Evolutionary conservation across 2,113 vertebrate genomes (phyloP).

Genomic region (Chroicocephalus ridibundus): DNA sequence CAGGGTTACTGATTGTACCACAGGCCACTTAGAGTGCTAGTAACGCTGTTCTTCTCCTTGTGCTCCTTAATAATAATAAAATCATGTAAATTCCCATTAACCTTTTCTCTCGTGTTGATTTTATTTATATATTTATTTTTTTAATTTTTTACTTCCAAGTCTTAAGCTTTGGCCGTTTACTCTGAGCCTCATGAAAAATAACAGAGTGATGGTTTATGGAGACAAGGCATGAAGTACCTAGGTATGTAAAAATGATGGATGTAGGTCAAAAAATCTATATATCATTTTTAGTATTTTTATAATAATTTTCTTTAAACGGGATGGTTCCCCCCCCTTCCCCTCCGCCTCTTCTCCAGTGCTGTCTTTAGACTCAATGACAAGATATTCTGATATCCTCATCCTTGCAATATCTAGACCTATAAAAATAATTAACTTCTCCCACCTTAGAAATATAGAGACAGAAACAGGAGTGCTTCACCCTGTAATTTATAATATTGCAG

Average conservation of each 20-base stretch:
- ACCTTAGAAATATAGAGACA: conserved; percentile 66
- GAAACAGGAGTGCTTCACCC: conserved; percentile 65
- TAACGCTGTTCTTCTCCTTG: not conserved
- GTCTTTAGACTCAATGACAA: conserved; percentile 41
- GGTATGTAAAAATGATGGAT: conserved; percentile 70
- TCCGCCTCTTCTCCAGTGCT: not conserved
- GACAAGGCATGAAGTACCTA: conserved; percentile 7
- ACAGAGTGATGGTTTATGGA: conserved; percentile 44
- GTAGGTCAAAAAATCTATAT: conserved; percentile 67
- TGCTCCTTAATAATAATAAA: conserved; percentile 60
- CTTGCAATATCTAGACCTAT: conserved; percentile 72
- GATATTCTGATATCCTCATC: conserved; percentile 53
- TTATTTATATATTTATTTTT: not conserved
- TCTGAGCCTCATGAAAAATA: conserved; percentile 53
- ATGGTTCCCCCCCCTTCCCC: not conserved
- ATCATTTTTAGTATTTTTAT: conserved; percentile 71
- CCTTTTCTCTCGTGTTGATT: not conserved
- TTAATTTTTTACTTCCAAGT: not conserved
- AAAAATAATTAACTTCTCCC: conserved; percentile 79
- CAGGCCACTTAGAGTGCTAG: conserved; percentile 68
- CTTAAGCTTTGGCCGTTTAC: conserved; percentile 10
- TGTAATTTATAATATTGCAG: conserved; percentile 73
- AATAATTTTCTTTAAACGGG: conserved; percentile 55
- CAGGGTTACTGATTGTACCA: conserved; percentile 75
- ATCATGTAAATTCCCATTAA: conserved; percentile 47